Percentiles rank a stretch among this genome's conserved stretches.
phyloP scores from a whole-genome alignment of 2,113 vertebrate species.

The Haplotaxodon microlepis region DNA sequence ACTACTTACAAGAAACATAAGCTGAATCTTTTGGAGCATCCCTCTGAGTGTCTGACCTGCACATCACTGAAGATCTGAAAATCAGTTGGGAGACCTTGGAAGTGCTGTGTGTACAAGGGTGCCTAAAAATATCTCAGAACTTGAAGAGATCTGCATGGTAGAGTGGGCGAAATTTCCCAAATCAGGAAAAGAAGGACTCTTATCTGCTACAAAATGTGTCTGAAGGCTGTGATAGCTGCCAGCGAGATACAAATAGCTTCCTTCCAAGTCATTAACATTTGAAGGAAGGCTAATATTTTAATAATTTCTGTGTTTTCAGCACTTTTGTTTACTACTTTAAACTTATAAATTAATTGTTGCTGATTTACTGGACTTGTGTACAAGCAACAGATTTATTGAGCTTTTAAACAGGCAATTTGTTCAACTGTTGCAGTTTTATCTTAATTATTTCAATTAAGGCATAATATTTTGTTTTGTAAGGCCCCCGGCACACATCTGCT shows the following conservation, averaged over 20 bases:
- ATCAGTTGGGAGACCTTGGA: background rate
- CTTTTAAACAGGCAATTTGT: background rate
- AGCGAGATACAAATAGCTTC: background rate
- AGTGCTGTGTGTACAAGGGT: background rate
- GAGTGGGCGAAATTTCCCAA: background rate
- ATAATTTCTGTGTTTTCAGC: background rate
- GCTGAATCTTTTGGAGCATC: background rate
- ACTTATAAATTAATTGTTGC: background rate
- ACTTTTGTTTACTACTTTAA: background rate
- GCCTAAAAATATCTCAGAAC: background rate
- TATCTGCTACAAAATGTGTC: background rate
- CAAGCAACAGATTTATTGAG: background rate
- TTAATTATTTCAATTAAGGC: background rate
- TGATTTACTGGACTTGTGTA: background rate
- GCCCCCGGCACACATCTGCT: background rate
- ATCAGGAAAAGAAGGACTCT: background rate
- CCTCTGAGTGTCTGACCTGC: background rate
- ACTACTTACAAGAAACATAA: background rate
- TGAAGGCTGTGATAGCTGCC: background rate
- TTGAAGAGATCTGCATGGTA: background rate
- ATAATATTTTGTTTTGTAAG: background rate
- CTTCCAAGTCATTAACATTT: background rate
- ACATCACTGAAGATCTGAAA: background rate
- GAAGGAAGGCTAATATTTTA: background rate
- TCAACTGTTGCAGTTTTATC: background rate